These are phyloP conservation scores for Actinopyga echinites DNA, from an alignment of 53 echinoderm and acorn worm species.

Conservation along the genomic window DNA sequence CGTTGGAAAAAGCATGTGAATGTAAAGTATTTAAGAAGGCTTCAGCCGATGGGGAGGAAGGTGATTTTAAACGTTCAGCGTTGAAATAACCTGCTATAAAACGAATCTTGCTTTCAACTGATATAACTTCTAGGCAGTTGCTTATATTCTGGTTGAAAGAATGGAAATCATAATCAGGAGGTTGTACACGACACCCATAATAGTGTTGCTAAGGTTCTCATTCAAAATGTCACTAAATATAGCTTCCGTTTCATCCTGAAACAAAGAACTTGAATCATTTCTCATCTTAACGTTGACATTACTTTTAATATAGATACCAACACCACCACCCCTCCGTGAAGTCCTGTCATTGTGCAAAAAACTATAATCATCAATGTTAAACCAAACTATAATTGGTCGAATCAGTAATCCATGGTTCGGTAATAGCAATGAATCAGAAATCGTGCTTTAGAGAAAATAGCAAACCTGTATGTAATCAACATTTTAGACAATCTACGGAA, in stretches of 20 bases:
- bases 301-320: background rate
- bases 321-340: background rate
- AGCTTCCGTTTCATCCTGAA: background rate
- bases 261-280: too few relatives aligned
- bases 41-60: too few relatives aligned
- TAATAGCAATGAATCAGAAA: slow-evolving; percentile 4
- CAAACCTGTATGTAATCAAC: background rate
- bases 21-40: too few relatives aligned
- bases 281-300: too few relatives aligned
- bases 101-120: too few relatives aligned
- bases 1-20: background rate
- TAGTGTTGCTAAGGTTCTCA: background rate
- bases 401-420: too few relatives aligned
- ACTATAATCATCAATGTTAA: too few relatives aligned
- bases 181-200: background rate
- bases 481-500: background rate
- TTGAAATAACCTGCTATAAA: too few relatives aligned
- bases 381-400: background rate
- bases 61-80: too few relatives aligned
- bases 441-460: background rate
- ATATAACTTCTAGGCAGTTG: too few relatives aligned
- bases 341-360: background rate
- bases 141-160: too few relatives aligned
- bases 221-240: background rate
- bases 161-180: background rate